Conservation (phyloP, 2,888 invertebrate genomes). For the Polyploca ridens region DNA sequence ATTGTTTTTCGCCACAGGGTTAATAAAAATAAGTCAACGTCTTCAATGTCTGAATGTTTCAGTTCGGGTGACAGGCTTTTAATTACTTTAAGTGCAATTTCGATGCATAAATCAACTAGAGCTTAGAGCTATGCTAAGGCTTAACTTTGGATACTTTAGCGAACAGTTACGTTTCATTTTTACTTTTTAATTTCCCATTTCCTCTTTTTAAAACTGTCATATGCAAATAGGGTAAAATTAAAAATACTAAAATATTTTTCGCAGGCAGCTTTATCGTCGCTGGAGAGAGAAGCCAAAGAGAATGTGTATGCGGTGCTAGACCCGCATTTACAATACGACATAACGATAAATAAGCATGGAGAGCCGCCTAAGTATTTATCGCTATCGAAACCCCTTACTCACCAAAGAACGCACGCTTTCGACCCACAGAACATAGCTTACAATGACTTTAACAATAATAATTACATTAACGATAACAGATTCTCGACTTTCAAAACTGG, state of each 20-base stretch:
- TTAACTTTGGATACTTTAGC: background rate
- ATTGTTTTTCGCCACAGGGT: background rate
- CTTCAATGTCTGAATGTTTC: constrained; percentile 15
- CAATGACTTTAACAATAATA: constrained; percentile 70
- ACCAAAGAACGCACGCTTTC: constrained; percentile 80
- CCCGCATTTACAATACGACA: constrained; percentile 83
- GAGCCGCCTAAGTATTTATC: constrained; percentile 82
- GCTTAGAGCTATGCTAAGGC: background rate
- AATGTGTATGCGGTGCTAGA: constrained; percentile 83
- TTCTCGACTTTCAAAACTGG: constrained; percentile 68
- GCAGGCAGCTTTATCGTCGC: constrained; percentile 77
- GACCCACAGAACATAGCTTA: constrained; percentile 60
- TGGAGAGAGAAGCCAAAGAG: constrained; percentile 84
- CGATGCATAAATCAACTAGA: constrained; percentile 26
- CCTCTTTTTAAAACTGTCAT: background rate
- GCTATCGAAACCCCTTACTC: constrained; percentile 79
- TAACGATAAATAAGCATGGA: constrained; percentile 81
- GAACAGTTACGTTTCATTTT: background rate
- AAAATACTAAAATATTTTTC: constrained; percentile 31
- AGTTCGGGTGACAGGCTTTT: constrained; percentile 32
- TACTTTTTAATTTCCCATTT: no score
- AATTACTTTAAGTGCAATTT: constrained; percentile 52
- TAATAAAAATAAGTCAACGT: constrained; percentile 24
- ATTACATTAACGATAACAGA: constrained; percentile 49
- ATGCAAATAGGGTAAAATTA: background rate